Conservation (phyloP, 2,888 invertebrate species). For the Trachelus iudaicus region DNA sequence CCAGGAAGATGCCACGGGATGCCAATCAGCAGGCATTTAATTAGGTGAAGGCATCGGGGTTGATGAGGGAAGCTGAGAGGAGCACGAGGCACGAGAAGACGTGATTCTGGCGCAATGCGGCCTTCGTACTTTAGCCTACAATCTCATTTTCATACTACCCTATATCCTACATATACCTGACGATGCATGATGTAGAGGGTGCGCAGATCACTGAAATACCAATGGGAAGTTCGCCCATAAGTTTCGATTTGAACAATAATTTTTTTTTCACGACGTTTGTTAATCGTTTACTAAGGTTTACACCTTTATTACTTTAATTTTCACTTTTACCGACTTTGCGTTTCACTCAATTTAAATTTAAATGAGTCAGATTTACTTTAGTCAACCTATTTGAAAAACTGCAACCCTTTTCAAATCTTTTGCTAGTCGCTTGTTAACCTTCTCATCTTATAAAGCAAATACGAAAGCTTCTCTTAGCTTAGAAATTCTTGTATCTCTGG, state of each 20-base stretch:
- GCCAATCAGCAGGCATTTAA: conserved; percentile 46
- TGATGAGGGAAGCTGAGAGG: conserved; percentile 34
- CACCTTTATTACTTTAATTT: background rate
- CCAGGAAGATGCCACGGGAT: background rate
- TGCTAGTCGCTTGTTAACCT: background rate
- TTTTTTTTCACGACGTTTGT: background rate
- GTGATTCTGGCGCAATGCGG: conserved; percentile 20
- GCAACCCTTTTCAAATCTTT: background rate
- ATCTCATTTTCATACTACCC: background rate
- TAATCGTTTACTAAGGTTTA: background rate
- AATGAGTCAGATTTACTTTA: background rate
- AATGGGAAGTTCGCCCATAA: background rate
- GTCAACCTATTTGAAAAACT: background rate
- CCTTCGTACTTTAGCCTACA: background rate
- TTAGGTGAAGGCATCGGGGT: conserved; percentile 31
- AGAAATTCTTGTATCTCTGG: background rate
- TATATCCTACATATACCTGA: background rate
- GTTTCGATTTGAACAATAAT: too few relatives aligned
- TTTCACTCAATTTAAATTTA: too few relatives aligned
- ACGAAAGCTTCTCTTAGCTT: background rate
- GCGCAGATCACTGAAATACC: background rate
- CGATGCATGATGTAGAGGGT: background rate
- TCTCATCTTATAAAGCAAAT: background rate
- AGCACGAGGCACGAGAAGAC: conserved; percentile 9
- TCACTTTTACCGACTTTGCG: background rate